A percentile compares a stretch with the other conserved stretches of the same genome.
These are phyloP conservation scores for Idaea dimidiata DNA, from an alignment of 2,888 invertebrate species.

Conservation along the genomic window DNA sequence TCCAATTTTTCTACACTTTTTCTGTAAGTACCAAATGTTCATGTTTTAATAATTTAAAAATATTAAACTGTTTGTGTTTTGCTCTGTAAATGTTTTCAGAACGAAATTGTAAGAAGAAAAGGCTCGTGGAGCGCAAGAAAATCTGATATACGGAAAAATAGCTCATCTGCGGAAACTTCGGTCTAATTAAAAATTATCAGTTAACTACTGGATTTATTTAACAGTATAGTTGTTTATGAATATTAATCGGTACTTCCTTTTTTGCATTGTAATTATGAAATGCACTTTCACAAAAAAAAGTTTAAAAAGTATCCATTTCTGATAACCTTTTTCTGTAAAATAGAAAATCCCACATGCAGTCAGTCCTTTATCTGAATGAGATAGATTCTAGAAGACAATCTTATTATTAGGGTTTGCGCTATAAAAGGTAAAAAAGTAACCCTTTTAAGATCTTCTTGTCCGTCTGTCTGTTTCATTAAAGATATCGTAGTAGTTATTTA, in stretches of 20 bases:
- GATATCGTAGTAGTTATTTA: background rate
- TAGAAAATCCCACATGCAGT: too few species aligned
- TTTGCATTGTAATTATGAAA: too few species aligned
- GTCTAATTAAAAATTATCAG: slow-evolving; percentile 48
- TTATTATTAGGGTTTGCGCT: background rate
- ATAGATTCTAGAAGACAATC: too few species aligned
- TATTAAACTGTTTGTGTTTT: slow-evolving; percentile 4
- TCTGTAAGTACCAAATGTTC: background rate
- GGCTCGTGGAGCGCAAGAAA: slow-evolving; percentile 75
- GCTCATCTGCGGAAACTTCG: slow-evolving; percentile 74
- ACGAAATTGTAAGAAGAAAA: slow-evolving; percentile 67
- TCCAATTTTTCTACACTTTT: background rate
- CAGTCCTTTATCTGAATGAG: too few species aligned
- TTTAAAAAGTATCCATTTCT: too few species aligned
- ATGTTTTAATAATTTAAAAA: background rate
- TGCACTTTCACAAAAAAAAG: too few species aligned
- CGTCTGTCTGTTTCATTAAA: background rate
- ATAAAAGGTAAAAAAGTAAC: too few species aligned
- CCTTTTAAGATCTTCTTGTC: too few species aligned
- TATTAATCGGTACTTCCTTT: too few species aligned
- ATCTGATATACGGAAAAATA: slow-evolving; percentile 60
- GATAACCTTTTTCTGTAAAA: too few species aligned
- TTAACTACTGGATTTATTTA: slow-evolving; percentile 1
- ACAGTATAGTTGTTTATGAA: background rate
- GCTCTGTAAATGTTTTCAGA: slow-evolving; percentile 60